These are phyloP conservation scores for Melanotaenia boesemani DNA, from an alignment of 2,797 vertebrate genomes.

Conservation along the genomic window DNA sequence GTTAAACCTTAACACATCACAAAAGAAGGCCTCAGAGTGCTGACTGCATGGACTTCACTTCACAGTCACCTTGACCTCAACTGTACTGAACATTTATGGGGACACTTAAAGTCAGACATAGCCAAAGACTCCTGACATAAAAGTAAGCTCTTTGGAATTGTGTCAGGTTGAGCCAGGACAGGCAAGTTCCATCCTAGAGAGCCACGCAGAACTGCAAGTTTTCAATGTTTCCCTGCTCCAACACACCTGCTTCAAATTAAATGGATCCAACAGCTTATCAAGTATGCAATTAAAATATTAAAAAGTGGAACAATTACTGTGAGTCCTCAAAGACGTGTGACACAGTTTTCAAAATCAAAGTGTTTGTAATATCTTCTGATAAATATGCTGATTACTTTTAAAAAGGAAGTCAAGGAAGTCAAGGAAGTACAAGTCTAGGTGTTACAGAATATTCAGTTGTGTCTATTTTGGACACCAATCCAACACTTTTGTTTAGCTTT, in stretches of 20 bases:
- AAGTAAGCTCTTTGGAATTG: neutral
- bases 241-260: too few relatives aligned
- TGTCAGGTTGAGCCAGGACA: neutral
- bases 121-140: neutral
- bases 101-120: slow-evolving; percentile 1
- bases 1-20: neutral
- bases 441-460: slow-evolving; percentile 1
- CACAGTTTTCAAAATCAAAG: neutral
- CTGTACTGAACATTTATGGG: neutral
- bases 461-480: slow-evolving; percentile 14
- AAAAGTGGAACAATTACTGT: neutral
- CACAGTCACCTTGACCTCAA: slow-evolving; percentile 1
- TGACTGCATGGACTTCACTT: neutral
- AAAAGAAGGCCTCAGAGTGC: slow-evolving; percentile 1
- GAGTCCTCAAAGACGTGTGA: neutral
- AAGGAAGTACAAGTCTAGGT: neutral
- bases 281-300: neutral
- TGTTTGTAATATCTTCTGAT: neutral
- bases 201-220: too few relatives aligned
- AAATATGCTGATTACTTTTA: neutral
- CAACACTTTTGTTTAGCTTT: slow-evolving; percentile 43
- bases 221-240: too few relatives aligned
- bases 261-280: too few relatives aligned
- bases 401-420: neutral
- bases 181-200: too few relatives aligned